A percentile compares a stretch with the other conserved stretches of the same genome.
Evolutionary conservation across 2,113 vertebrate genomes (phyloP).

Genomic region (Heteronetta atricapilla): DNA sequence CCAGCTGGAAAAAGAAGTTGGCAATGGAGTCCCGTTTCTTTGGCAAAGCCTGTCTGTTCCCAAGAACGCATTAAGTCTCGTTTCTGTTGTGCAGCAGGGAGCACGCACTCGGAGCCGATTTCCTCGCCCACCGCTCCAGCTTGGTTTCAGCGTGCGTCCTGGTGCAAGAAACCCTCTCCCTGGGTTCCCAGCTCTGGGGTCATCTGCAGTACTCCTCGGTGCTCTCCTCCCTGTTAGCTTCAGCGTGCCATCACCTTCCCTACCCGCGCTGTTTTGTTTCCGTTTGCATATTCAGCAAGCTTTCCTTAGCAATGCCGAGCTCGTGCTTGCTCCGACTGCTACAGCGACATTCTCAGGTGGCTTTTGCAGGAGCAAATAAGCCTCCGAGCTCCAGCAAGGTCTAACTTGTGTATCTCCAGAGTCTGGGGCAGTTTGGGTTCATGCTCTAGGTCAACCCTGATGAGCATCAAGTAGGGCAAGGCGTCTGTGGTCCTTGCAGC

Average conservation of each 20-base stretch:
- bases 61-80: not conserved
- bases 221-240: not conserved
- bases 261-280: not conserved
- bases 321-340: not conserved
- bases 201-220: not conserved
- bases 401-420: not conserved
- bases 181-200: not conserved
- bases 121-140: rapidly evolving
- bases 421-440: not conserved
- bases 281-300: not conserved
- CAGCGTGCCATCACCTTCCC: not conserved
- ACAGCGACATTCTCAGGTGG: not conserved
- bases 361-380: not conserved
- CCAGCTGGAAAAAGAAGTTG: constrained; percentile 43
- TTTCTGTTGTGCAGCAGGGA: constrained; percentile 18
- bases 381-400: not conserved
- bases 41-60: constrained; percentile 9
- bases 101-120: not conserved
- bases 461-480: not conserved
- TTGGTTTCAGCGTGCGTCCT: not conserved
- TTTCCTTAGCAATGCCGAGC: not conserved
- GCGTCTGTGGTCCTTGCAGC: not conserved
- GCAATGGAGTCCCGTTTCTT: not conserved
- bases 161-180: not conserved
- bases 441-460: not conserved